Evolutionary conservation across 1,140 invertebrate genomes (phyloP).

Genomic region (Lucilia cuprina): DNA sequence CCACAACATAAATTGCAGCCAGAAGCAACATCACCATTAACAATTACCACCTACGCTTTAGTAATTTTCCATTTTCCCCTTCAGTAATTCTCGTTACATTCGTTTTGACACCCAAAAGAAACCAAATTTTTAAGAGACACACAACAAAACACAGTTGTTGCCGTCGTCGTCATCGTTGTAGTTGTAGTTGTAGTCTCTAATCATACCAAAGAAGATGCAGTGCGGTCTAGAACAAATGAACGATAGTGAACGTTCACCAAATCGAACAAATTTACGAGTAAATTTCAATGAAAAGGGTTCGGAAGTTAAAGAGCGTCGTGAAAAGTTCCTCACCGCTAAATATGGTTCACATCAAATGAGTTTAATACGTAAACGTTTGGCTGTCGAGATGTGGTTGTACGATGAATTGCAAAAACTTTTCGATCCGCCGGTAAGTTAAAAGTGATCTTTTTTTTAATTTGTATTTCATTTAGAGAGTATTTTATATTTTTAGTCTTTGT

Average conservation of each 20-base stretch:
- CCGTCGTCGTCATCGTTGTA: no score
- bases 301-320: constrained; percentile 83
- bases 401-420: constrained; percentile 92
- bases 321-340: constrained; percentile 95
- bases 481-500: background rate
- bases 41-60: background rate
- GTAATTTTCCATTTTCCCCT: background rate
- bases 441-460: background rate
- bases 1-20: background rate
- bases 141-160: background rate
- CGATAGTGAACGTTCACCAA: constrained; percentile 73
- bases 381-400: constrained; percentile 97
- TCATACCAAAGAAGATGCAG: constrained; percentile 57
- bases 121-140: background rate
- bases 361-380: constrained; percentile 90
- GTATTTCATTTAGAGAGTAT: background rate
- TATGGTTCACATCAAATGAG: constrained; percentile 97
- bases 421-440: constrained; percentile 74
- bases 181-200: background rate
- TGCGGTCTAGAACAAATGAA: constrained; percentile 62
- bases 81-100: background rate
- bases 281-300: constrained; percentile 86
- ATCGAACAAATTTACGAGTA: constrained; percentile 81
- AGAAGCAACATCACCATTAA: background rate
- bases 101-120: no score